Evolutionary conservation across 2,797 vertebrate genomes (phyloP).

Genomic region (Phalanger gymnotis): DNA sequence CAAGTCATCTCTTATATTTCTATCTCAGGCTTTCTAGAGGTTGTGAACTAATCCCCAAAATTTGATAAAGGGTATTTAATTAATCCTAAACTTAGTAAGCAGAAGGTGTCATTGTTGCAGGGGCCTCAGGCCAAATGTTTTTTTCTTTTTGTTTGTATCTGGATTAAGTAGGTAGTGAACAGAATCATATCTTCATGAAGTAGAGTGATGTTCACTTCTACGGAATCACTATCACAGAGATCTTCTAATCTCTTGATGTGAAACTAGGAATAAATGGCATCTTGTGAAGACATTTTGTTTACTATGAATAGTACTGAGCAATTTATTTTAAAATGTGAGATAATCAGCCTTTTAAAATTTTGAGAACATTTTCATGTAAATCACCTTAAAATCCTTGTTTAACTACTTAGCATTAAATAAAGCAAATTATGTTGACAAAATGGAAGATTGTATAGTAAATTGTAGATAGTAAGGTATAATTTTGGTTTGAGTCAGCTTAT

Average conservation of each 20-base stretch:
- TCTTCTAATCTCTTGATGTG: slow-evolving; percentile 27
- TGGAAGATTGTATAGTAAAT: background rate
- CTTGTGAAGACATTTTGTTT: slow-evolving; percentile 34
- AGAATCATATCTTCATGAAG: background rate
- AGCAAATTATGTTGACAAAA: slow-evolving; percentile 20
- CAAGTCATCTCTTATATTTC: background rate
- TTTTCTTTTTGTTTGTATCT: slow-evolving; percentile 39
- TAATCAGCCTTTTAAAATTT: slow-evolving; percentile 30
- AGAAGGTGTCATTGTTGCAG: background rate
- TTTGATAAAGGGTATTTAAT: slow-evolving; percentile 52
- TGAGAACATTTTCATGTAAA: slow-evolving; percentile 46
- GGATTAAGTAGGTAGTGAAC: slow-evolving; percentile 20
- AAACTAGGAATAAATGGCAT: slow-evolving; percentile 49
- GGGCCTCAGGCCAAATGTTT: background rate
- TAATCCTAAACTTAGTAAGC: background rate
- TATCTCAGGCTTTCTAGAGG: slow-evolving; percentile 4
- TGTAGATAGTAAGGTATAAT: background rate
- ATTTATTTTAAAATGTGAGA: slow-evolving; percentile 54
- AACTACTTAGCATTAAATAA: background rate
- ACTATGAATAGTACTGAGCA: slow-evolving; percentile 25
- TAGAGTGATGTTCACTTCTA: slow-evolving; percentile 46
- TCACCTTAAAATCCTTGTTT: background rate
- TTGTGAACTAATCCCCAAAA: slow-evolving; percentile 43
- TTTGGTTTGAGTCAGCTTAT: slow-evolving; percentile 15
- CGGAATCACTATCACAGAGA: slow-evolving; percentile 25